Base-by-base conservation (phyloP, 2,113 vertebrate species). In the Periophthalmodon schlosseri region DNA sequence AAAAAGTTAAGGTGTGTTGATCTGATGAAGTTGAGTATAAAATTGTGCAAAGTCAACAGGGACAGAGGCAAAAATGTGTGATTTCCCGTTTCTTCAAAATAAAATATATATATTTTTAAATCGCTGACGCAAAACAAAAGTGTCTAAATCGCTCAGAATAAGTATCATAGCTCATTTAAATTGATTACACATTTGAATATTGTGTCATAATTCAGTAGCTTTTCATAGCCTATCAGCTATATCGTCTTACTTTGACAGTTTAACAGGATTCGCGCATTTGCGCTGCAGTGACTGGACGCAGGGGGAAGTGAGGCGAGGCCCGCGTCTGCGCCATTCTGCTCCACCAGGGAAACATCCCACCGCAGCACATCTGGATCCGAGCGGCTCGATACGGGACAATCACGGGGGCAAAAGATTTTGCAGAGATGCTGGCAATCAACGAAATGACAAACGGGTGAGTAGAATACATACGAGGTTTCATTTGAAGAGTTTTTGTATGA, bases 361-460 rank as follows among this genome's bases (percentile, higher is more conserved):
- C 39, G 8, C 8, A 10, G 64, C 74, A 90, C 89, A 91, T 91
- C 88, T 91, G 89, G 78, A 82, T 73, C 20, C 46, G 76, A 66
- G 78, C 80, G 1, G 2, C 75, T 9, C 72, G n/a, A 46, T 20
- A 28, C 72, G 36, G 58, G 58, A 33, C 39, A 47, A 68, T 20
- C 5, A 74, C 71, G 7, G 47, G 56, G 13, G 71, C 23, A 16
- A 57, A 66, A 77, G 70, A 72, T 15, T 57, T 64, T 52, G 68
- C 34, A 61, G 61, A 0, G 78, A 94, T 93, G 93, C 88, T 94
- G 34, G 91, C 77, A 44, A 50, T 93, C 6, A 80, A 83, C n/a
- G 93, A 93, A 64, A 91, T 94, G 92, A 93, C 91, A 0, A 92
- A 92, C 24, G 91, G 93, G 93, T 94, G 16, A 89, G 91, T 73